A percentile compares a stretch with the other conserved stretches of the same genome.
Evolutionary conservation across 1,140 invertebrate genomes (phyloP).

Genomic region (Ptiloglossa arizonensis): DNA sequence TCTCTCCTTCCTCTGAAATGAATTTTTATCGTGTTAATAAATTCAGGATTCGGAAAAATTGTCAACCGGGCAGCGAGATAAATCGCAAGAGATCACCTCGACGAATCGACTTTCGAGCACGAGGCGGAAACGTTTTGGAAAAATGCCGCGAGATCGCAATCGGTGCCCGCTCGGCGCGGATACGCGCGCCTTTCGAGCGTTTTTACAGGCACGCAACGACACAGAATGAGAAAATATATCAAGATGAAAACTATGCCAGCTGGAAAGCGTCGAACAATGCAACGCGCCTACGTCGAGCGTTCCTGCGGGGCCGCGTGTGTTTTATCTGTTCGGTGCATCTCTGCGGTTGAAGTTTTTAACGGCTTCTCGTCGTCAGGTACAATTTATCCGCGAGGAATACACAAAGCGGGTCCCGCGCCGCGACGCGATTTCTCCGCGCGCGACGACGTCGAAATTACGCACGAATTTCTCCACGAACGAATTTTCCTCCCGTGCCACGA

Average conservation of each 20-base stretch:
- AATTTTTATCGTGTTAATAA: no score
- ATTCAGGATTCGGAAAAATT: no score
- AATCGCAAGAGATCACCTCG: no score
- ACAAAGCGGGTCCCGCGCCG: background rate
- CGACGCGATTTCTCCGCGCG: background rate
- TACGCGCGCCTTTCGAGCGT: background rate
- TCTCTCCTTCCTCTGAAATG: no score
- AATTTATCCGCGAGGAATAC: background rate
- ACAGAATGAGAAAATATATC: background rate
- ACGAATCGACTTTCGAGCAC: no score
- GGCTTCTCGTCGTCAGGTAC: background rate
- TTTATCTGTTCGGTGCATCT: conserved; percentile 19
- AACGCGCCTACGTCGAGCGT: background rate
- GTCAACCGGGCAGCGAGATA: no score
- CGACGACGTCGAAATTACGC: background rate
- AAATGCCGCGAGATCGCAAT: conserved; percentile 14
- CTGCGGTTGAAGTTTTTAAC: conserved; percentile 18
- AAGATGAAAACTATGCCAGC: conserved; percentile 15
- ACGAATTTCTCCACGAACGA: background rate
- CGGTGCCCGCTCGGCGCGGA: background rate
- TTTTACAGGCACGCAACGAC: background rate
- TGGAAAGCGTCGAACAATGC: conserved; percentile 12
- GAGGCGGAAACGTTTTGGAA: background rate
- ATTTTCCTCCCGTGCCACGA: no score
- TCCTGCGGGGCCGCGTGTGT: background rate